These are phyloP conservation scores for Clarias platycephalus DNA, from an alignment of 2,797 vertebrate genomes.

Conservation along the genomic window DNA sequence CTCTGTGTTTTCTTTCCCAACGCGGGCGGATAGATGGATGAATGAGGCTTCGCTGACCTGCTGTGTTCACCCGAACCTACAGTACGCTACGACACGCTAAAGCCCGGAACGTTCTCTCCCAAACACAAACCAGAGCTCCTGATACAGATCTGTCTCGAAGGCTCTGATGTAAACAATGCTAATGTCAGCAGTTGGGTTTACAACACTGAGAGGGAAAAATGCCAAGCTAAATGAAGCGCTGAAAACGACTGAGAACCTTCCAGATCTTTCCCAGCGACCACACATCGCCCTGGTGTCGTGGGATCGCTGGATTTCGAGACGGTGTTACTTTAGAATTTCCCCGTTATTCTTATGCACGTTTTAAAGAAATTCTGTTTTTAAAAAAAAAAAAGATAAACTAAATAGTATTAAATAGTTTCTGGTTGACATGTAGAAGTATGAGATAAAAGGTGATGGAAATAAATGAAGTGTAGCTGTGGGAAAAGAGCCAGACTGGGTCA, in stretches of 20 bases:
- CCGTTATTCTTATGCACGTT: neutral
- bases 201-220: neutral
- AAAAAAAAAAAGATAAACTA: neutral
- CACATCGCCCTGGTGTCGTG: slow-evolving; percentile 3
- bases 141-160: slow-evolving; percentile 26
- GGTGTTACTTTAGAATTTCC: neutral
- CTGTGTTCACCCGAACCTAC: neutral
- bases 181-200: slow-evolving; percentile 11
- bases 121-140: slow-evolving; percentile 14
- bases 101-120: neutral
- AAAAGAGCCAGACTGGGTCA: neutral
- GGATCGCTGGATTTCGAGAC: neutral
- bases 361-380: neutral
- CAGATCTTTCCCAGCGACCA: neutral
- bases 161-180: slow-evolving; percentile 5
- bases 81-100: neutral
- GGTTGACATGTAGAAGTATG: neutral
- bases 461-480: neutral
- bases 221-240: slow-evolving; percentile 11
- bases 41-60: neutral
- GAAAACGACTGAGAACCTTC: slow-evolving; percentile 6
- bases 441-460: neutral
- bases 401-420: neutral
- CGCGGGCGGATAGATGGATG: too few species aligned
- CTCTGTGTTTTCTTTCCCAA: neutral